Evolutionary conservation across 37 sponge, comb jelly and placozoan species (phyloP), one percentile per base, ranked within the genome.

Genomic region (Beroe forskalii): DNA sequence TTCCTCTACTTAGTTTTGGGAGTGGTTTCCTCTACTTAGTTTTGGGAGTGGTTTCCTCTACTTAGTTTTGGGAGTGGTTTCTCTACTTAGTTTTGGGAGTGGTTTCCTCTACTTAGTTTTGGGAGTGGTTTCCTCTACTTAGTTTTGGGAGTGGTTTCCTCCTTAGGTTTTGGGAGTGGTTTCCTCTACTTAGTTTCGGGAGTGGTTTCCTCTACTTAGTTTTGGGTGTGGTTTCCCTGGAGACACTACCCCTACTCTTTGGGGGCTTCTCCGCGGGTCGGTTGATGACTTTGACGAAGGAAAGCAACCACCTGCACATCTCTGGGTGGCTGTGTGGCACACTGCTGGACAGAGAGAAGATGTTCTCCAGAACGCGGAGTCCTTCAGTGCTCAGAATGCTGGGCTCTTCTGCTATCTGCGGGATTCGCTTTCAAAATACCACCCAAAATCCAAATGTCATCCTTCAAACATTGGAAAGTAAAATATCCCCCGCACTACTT

Each of bases 241-340:
- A 48, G 55, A 48, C 12, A 48, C 55, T 48, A 48, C 55, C 55
- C 55, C 55, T 48, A 12, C 55, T 69, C 35, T 28, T 14, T 4
- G 37, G 19, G 2, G 72, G 72, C 66, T 27, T 27, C 24, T 27
- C 66, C 37, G 40, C 40, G 4, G 76, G 19, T 25, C 35, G 28
- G 12, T 24, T 20, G 55, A 80, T 32, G 30, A 80, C 55, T 25
- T 80, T 80, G 17, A 20, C 28, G 55, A 80, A 80, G 44, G 86
- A 80, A 1, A 80, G 86, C 28, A 80, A 4, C 86, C 86, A 80
- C 30, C 55, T 41, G 40, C 86, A 80, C 6, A 80, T 43, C 0
- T 80, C 86, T 3, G 44, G 43, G 30, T 43, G 12, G 44, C 3
- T 41, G 8, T 80, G 86, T 3, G 86, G 86, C 4, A 44, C 55